Conservation (phyloP, 1,140 invertebrate species). For the Drosophila pallidifrons region DNA sequence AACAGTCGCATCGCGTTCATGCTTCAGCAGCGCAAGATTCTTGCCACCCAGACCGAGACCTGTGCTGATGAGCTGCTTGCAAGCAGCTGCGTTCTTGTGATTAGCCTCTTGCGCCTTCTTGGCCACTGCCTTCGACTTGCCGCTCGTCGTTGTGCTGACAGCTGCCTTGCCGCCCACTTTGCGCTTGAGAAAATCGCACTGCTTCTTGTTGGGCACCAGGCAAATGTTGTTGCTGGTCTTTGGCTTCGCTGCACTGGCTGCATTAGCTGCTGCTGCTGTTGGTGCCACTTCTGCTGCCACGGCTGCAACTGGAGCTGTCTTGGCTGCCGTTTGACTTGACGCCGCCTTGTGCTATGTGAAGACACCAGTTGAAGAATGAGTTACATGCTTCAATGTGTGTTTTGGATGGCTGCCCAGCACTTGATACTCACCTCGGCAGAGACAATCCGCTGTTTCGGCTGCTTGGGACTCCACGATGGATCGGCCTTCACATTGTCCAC, state of each 20-base stretch:
- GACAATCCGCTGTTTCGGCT: conserved; percentile 47
- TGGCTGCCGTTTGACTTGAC: conserved; percentile 22
- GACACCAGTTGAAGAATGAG: conserved; percentile 30
- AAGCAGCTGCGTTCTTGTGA: conserved; percentile 21
- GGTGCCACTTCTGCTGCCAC: neutral
- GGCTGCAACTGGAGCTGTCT: conserved; percentile 2
- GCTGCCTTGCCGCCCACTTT: conserved; percentile 52
- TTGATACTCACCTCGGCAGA: conserved; percentile 56
- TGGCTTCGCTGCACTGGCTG: conserved; percentile 33
- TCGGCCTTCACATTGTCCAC: conserved; percentile 76
- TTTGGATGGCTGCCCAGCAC: conserved; percentile 11
- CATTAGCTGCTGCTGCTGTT: neutral
- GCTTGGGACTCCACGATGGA: conserved; percentile 77
- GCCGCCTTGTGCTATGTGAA: conserved; percentile 42
- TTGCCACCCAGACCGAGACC: conserved; percentile 73
- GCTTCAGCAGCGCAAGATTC: conserved; percentile 69
- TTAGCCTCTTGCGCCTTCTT: conserved; percentile 54
- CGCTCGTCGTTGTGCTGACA: neutral
- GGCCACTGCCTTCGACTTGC: conserved; percentile 38
- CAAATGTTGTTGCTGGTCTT: conserved; percentile 63
- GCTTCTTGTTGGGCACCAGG: conserved; percentile 76
- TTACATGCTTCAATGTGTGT: conserved; percentile 36
- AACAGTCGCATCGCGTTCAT: conserved; percentile 47
- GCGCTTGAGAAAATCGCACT: conserved; percentile 73
- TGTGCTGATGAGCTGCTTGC: conserved; percentile 32